Percentiles rank a stretch among this genome's conserved stretches.
Evolutionary conservation across 37 sponge, comb jelly and placozoan species (phyloP).

Genomic region (Amphimedon queenslandica): DNA sequence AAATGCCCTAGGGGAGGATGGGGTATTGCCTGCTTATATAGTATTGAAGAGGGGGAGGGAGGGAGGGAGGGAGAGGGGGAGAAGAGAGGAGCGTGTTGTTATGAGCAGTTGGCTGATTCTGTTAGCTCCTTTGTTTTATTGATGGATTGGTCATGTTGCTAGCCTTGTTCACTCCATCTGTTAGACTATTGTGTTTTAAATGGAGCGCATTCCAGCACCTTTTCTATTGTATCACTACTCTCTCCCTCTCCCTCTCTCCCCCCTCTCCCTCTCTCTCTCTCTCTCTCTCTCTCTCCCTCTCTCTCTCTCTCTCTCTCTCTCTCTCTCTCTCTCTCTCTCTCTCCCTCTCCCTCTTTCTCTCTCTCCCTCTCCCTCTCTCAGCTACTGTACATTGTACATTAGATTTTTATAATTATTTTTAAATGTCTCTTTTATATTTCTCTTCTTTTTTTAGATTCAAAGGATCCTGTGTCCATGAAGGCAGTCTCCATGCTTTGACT

Average conservation of each 20-base stretch:
- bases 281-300: neutral
- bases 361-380: constrained; percentile 21
- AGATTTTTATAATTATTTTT: neutral
- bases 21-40: no score
- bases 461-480: constrained; percentile 86
- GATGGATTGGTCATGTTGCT: no score
- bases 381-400: neutral
- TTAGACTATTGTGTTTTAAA: no score
- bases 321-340: constrained; percentile 34
- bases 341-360: constrained; percentile 33
- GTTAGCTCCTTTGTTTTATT: no score
- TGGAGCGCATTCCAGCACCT: no score
- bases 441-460: constrained; percentile 47
- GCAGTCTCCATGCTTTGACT: constrained; percentile 83
- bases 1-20: neutral
- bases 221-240: neutral
- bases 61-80: neutral
- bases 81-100: neutral
- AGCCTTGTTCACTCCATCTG: no score
- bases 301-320: constrained; percentile 28
- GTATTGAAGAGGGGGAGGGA: constrained; percentile 1
- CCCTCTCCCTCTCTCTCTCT: neutral
- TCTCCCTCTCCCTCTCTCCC: neutral
- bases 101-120: no score
- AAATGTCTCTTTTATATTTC: neutral